Base-by-base conservation (phyloP, 2,113 vertebrate genomes). In the Oncorhynchus keta region DNA sequence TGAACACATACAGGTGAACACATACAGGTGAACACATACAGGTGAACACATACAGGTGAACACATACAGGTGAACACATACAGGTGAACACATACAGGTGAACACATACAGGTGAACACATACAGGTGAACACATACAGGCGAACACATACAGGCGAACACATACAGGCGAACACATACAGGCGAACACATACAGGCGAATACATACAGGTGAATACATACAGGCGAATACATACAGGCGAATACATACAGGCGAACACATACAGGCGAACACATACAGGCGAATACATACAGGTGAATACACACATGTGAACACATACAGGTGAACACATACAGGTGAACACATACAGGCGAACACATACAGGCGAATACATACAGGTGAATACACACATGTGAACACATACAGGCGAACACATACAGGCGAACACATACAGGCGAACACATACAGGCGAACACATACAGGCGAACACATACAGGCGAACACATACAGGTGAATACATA, bases 81-180 rank as follows among this genome's bases (percentile, higher is more conserved):
- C 30, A 30, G 30, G 30, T 30, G 30, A 30, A 30, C 4, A 30
- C 30, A 30, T 1, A 30, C 30, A 30, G 3, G 4, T 1, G 4
- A 30, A 30, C 0, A 30, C 30, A 30, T 4, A 30, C 30, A 30
- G 30, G 4, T 30, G 30, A 30, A 30, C 4, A 30, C 30, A 30
- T 30, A 30, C 30, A 30, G 30, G 30, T 30, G 30, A 30, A 32
- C 30, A 32, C 30, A 32, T 1, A 32, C 30, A 32, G 30, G 4
- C 0, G 0, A 30, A 30, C 3, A 30, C 3, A 30, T 0, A 30
- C 30, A 30, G 3, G 4, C 0, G 0, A 30, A 59, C 1, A 20
- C 57, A 20, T 24, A 24, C 57, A 32, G 24, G 24, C 1, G 24
- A 24, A 24, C 1, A 24, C 24, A 24, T 1, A 24, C 24, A 24